Evolutionary conservation across 2,113 vertebrate species (phyloP).

Genomic region (Entosphenus tridentatus): DNA sequence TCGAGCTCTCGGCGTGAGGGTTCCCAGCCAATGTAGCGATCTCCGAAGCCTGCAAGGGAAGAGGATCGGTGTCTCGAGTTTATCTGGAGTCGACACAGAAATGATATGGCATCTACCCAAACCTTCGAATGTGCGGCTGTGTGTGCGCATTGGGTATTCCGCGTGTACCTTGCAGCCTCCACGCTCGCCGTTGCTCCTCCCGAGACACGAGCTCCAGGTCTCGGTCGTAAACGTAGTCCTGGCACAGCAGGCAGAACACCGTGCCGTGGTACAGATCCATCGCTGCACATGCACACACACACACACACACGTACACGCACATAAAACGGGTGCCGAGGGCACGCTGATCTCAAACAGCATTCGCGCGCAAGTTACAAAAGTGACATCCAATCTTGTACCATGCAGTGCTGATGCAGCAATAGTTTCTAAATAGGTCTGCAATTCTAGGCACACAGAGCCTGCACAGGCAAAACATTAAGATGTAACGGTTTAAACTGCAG

Average conservation of each 20-base stretch:
- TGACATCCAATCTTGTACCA: no score
- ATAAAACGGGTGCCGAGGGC: no score
- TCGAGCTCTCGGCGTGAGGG: constrained; percentile 89
- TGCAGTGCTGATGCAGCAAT: no score
- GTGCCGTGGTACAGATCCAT: constrained; percentile 92
- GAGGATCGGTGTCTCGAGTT: not conserved
- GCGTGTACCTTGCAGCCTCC: constrained; percentile 80
- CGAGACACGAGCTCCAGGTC: constrained; percentile 99
- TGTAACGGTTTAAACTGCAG: no score
- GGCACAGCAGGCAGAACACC: constrained; percentile 98
- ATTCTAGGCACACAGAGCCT: no score
- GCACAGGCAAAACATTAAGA: no score
- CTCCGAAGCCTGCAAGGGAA: constrained; percentile 45
- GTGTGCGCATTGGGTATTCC: not conserved
- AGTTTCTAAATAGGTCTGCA: no score
- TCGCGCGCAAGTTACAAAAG: no score
- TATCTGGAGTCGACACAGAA: not conserved
- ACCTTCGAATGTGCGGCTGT: not conserved
- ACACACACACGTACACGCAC: no score
- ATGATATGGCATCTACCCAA: not conserved
- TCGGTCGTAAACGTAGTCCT: constrained; percentile 99
- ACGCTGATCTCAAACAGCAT: no score
- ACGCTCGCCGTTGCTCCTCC: constrained; percentile 95
- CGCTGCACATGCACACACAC: constrained; percentile 24
- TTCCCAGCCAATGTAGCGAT: constrained; percentile 96